phyloP scores from a whole-genome alignment of 2,797 vertebrate genomes.

The Acanthornis magna region DNA sequence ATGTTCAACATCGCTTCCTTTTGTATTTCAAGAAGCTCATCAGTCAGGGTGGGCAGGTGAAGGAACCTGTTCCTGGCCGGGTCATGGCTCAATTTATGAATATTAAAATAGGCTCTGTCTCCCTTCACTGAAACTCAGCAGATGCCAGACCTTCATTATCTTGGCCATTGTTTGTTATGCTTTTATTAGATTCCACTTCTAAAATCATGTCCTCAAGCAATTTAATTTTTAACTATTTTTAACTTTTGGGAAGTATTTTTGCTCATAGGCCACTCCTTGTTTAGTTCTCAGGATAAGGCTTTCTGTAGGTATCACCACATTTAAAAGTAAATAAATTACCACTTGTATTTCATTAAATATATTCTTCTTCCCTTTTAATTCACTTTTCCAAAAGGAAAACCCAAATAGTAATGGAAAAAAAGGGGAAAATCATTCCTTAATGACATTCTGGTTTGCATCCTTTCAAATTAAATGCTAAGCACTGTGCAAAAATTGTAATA shows the following conservation, averaged over 20 bases:
- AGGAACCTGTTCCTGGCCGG: background rate
- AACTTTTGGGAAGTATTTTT: background rate
- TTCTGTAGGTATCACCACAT: background rate
- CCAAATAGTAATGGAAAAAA: background rate
- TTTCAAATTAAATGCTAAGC: background rate
- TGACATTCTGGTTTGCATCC: background rate
- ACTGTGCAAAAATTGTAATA: background rate
- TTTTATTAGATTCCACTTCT: background rate
- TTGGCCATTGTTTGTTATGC: background rate
- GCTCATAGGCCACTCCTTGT: background rate
- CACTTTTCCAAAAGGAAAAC: background rate
- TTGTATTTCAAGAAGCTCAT: background rate
- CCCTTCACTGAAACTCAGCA: background rate
- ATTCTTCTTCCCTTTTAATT: background rate
- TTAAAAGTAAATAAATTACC: background rate
- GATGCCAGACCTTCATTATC: background rate
- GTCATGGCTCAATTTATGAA: background rate
- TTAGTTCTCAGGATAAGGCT: background rate
- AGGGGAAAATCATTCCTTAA: background rate
- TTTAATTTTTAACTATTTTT: background rate
- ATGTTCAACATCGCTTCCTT: fast-evolving
- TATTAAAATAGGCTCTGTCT: background rate
- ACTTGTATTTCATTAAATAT: background rate
- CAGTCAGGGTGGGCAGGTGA: fast-evolving
- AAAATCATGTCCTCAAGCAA: background rate